Evolutionary conservation across 2,113 vertebrate species (phyloP), one percentile per base, ranked within the genome.

Genomic region (Thinocorus orbignyianus): DNA sequence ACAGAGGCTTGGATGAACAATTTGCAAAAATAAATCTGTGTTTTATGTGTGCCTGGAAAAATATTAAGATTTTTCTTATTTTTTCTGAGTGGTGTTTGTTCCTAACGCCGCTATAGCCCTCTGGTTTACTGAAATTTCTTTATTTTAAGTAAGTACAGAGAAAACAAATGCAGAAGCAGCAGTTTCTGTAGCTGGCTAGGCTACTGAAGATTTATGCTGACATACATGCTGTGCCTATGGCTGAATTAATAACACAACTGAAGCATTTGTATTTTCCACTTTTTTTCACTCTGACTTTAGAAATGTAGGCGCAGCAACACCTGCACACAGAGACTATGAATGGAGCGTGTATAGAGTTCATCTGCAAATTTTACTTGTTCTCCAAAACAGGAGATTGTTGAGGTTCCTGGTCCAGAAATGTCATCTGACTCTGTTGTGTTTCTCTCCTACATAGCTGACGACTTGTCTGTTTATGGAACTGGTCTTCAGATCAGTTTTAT

Each of bases 91-190:
- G 41, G 19, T 0, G 0, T 88, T 93, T 86, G 30, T 61, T 92
- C 60, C 51, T 62, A 83, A 30, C 58, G 70, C 74, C 71, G 93
- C 85, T 62, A 42, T 51, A 66, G 37, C 20, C 10, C 33, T 66
- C 42, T 55, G 13, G 15, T 71, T 91, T 90, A 85, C 76, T 44
- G 30, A 78, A 88, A 88, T 62, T 30, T 70, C 60, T 79, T 78
- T 71, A 58, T 81, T 81, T 69, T 57, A 85, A 78, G 41, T 46
- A 72, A 70, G 44, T 69, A 49, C 24, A 81, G 55, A 83, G 85
- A 88, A 93, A 86, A 76, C 88, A 95, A 94, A 81, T 74, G 88
- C 95, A 94, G 81, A 92, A 94, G 58, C 92, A 96, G 93, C 88
- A 95, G 58, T 93, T 95, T 93, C 69, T 35, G 92, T 86, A 81